phyloP scores from a whole-genome alignment of 2,797 vertebrate genomes.

The Coreius guichenoti region DNA sequence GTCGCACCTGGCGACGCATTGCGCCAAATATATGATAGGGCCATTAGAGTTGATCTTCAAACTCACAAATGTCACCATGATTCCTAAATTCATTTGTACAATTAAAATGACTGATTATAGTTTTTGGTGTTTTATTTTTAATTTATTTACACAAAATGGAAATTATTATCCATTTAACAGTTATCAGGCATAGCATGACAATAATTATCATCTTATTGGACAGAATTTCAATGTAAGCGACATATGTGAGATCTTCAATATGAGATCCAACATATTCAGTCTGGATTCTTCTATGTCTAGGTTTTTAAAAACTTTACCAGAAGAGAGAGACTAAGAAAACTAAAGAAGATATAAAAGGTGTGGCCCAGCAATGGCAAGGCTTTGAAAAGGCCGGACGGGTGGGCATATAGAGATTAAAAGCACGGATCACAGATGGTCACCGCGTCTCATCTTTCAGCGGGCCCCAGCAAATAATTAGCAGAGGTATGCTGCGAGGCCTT shows the following conservation, averaged over 20 bases:
- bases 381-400: conserved; percentile 52
- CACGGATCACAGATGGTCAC: conserved; percentile 83
- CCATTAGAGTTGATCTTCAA: not conserved
- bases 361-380: conserved; percentile 69
- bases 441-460: conserved; percentile 78
- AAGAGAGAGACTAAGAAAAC: conserved; percentile 61
- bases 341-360: conserved; percentile 65
- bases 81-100: no score
- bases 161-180: not conserved
- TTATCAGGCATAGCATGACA: not conserved
- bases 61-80: not conserved
- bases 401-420: conserved; percentile 72
- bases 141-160: no score
- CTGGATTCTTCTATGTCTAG: conserved; percentile 5
- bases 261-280: not conserved
- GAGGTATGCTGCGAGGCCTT: conserved; percentile 72
- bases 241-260: not conserved
- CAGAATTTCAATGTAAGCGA: not conserved
- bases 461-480: conserved; percentile 76
- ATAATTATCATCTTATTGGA: not conserved
- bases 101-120: no score
- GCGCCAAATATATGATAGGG: no score
- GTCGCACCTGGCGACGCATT: no score
- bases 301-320: conserved; percentile 46
- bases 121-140: no score